Conservation (phyloP, 2,888 invertebrate genomes). For the Chloromyia formosa region DNA sequence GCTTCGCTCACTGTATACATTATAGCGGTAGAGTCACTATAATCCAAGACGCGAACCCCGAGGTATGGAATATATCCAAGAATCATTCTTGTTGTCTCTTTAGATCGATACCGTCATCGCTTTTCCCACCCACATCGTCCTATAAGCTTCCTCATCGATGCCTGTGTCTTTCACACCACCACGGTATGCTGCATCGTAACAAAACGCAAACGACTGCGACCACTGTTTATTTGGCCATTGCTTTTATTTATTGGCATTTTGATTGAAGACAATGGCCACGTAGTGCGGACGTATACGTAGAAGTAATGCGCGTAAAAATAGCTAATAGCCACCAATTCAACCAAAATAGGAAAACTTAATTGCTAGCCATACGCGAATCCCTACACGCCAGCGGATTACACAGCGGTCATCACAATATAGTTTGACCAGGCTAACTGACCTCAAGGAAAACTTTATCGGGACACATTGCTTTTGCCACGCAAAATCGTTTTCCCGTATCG, state of each 20-base stretch:
- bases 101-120: too few relatives aligned
- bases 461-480: background rate
- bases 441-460: background rate
- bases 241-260: slow-evolving; percentile 27
- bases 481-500: background rate
- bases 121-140: background rate
- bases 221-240: slow-evolving; percentile 24
- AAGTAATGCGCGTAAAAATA: background rate
- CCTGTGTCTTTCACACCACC: background rate
- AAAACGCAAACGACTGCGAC: background rate
- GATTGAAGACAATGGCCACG: slow-evolving; percentile 19
- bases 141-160: background rate
- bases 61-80: too few relatives aligned
- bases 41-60: too few relatives aligned
- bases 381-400: too few relatives aligned
- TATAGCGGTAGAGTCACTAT: too few relatives aligned
- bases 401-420: background rate
- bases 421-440: background rate
- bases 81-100: too few relatives aligned
- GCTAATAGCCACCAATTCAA: background rate
- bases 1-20: too few relatives aligned
- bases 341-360: slow-evolving; percentile 7
- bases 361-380: too few relatives aligned
- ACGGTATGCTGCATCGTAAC: background rate
- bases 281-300: background rate